Base-by-base conservation (phyloP, 2,888 invertebrate species). In the Epsilonema sp. region DNA sequence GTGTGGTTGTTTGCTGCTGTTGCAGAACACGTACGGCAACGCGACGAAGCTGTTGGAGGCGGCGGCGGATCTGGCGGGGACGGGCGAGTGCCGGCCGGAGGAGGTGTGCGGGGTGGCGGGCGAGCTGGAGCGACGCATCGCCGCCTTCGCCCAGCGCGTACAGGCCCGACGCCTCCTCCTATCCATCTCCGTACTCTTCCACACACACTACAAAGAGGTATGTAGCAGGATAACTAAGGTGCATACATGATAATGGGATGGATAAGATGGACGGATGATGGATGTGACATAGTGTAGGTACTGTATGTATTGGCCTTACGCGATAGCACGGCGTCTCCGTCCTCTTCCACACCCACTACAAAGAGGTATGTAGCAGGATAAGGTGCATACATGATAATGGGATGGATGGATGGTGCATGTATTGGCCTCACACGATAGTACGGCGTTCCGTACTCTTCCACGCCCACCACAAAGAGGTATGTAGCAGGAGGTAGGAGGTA, bases 1-100 rank as follows among this genome's bases (percentile, higher is more conserved):
- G n/a, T n/a, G n/a, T n/a, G n/a, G n/a, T n/a, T n/a, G n/a, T n/a
- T n/a, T n/a, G n/a, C n/a, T n/a, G n/a, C n/a, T n/a, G 3, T 68
- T 72, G 1, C 73, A 89, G 79, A 94, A 94, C 65, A 94, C 94
- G 2, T 92, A 94, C 64, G 90, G 90, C 49, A 94, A 94, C 72
- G 92, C 92, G 0, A 90, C 92, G 65, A 94, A 94, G 69, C 71
- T 94, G 40, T 73, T 94, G 43, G 80, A 86, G 0, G 92, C 92
- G 0, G 92, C 92, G 0, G 89, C 90, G 61, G 92, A 92, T 67
- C 70, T 94, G 56, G 90, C 90, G 1, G 78, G 84, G 51, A 86
- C 89, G 1, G 90, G 92, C 23, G 92, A 92, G 70, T 90, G 90
- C 59, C 86, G 87, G 63, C 84, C 89, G 0, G 85, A 89, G 64